Evolutionary conservation across 1,140 invertebrate species (phyloP), one percentile per base, ranked within the genome.

Genomic region (Drosophila gunungcola): DNA sequence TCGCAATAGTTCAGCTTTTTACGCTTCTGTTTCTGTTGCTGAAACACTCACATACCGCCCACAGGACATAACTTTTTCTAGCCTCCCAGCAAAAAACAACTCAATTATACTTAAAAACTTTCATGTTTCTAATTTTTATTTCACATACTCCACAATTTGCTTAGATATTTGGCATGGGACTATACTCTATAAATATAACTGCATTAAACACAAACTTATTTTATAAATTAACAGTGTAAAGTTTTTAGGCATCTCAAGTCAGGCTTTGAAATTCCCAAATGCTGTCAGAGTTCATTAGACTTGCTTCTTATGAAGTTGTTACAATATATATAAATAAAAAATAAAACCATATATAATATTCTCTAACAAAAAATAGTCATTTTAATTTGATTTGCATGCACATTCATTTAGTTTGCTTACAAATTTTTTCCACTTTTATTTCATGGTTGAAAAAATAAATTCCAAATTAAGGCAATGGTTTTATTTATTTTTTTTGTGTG

Each of bases 391-490:
- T 32, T 7, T 7, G 5, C 7, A 6, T 32, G 5, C 29, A 7
- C 5, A 32, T 32, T 32, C 16, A 21, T 21, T 21, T 21, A 21
- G 16, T 21, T 21, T 32, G 13, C n/a, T 16, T 16, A 16, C 2
- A n/a, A n/a, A 1, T 21, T 5, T 1, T 11, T 51, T 36, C 0
- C 29, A 1, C 11, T 16, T 11, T 21, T 1, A 10, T 16, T 52
- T 36, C 9, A 12, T 21, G 49, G 29, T 16, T 16, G 49, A 16
- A 5, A 36, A 6, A 34, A 36, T 11, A 5, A 16, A 21, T 36
- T 52, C 13, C 32, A 36, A 34, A 52, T 52, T 52, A 52, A 16
- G 32, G 9, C 25, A 51, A 29, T 13, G 46, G 25, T n/a, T 34
- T 51, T 32, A 16, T 16, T 32, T n/a, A 12, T 45, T 49, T 49